Percentiles rank a stretch among this genome's conserved stretches.
These are phyloP conservation scores for Passer montanus DNA, from an alignment of 2,113 vertebrate species.

Conservation along the genomic window DNA sequence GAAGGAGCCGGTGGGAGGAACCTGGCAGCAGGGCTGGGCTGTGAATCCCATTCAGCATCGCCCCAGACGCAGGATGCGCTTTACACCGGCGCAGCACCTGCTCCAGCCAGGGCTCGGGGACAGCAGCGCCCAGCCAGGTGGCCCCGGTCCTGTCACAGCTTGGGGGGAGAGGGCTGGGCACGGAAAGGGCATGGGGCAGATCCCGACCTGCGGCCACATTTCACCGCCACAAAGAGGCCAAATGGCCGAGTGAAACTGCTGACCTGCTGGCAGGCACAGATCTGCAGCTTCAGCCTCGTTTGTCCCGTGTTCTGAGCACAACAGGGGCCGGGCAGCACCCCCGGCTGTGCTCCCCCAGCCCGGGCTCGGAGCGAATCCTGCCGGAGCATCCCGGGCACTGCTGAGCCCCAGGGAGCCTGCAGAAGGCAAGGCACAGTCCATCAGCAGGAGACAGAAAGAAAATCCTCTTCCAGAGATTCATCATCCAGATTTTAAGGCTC, in stretches of 20 bases:
- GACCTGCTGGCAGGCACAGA: slow-evolving; percentile 14
- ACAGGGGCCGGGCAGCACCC: not conserved
- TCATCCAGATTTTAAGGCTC: not conserved
- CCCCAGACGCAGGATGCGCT: not conserved
- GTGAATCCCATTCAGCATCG: not conserved
- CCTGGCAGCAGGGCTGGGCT: not conserved
- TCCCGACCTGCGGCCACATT: not conserved
- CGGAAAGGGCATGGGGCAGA: not conserved
- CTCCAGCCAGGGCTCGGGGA: not conserved
- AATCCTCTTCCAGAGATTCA: not conserved
- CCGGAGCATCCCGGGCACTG: accelerated
- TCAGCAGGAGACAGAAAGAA: not conserved
- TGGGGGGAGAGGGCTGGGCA: not conserved
- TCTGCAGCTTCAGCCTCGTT: slow-evolving; percentile 37
- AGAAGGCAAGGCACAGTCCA: not conserved
- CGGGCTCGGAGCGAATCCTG: not conserved
- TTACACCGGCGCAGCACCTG: not conserved
- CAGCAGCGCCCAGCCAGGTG: not conserved
- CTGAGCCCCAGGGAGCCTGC: not conserved
- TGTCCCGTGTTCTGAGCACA: slow-evolving; percentile 22
- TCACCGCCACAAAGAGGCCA: not conserved
- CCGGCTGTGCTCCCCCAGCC: not conserved
- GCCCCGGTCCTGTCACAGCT: not conserved
- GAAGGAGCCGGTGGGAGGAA: slow-evolving; percentile 15
- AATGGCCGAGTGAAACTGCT: slow-evolving; percentile 7